Base-by-base conservation (phyloP, 2,113 vertebrate species). In the Gallinago paraguaiae region DNA sequence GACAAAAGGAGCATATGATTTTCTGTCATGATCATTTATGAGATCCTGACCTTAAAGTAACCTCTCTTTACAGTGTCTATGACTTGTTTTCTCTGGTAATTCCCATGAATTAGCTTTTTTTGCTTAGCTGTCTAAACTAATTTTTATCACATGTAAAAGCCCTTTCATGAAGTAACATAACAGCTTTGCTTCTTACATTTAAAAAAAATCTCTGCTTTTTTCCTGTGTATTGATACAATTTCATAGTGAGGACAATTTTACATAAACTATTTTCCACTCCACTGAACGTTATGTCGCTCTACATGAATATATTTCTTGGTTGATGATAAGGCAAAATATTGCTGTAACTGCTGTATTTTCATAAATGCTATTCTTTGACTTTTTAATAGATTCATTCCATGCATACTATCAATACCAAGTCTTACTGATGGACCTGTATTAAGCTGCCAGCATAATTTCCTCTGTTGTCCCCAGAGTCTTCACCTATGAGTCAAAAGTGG, bases 221-320 rank as follows among this genome's bases (percentile, higher is more conserved):
- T 31, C 61, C 65, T 81, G 31, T 5, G 10, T 82, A 90, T 79
- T 93, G 83, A 89, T 94, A 96, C 80, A 82, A 93, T 92, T 96
- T 94, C 93, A 92, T 79, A 91, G 74, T 37, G 70, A 87, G 86
- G 81, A 79, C 92, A 79, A 76, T 95, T 96, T 97, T 96, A 95
- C 93, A 95, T 93, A 96, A 96, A 94, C 93, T 93, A 92, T 97
- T 96, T 96, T 97, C 96, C 86, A 96, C 93, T 93, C 86, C 92
- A 92, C 91, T 92, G 95, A 94, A 79, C 53, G 37, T 93, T 95
- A 79, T 89, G 95, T 89, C 10, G 6, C 67, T 89, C 45, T 89
- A 92, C 74, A 94, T 94, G 90, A 96, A 96, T 96, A 80, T 92
- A 95, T 96, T 97, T 95, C 83, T 69, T 95, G 93, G 92, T 63